Percentiles rank a stretch among this genome's conserved stretches.
These are phyloP conservation scores for Phaonia tiefii DNA, from an alignment of 2,888 invertebrate species.

Conservation along the genomic window DNA sequence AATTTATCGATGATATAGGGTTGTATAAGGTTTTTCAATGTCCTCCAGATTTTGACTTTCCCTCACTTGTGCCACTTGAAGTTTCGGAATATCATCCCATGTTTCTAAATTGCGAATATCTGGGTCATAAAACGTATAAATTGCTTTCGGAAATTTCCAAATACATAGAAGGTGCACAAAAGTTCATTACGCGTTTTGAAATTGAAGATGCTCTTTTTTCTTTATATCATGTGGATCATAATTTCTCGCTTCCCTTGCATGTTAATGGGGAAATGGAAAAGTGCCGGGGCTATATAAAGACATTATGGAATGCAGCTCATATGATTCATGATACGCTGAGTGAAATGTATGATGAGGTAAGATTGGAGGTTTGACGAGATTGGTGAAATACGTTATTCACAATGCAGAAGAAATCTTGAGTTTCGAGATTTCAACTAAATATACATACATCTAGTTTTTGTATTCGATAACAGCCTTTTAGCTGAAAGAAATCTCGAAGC, in stretches of 20 bases:
- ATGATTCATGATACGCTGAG: slow-evolving; percentile 82
- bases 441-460: too few species aligned
- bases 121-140: slow-evolving; percentile 83
- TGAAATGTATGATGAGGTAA: slow-evolving; percentile 82
- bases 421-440: too few species aligned
- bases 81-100: slow-evolving; percentile 84
- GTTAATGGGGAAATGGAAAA: slow-evolving; percentile 84
- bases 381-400: too few species aligned
- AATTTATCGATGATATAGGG: slow-evolving; percentile 80
- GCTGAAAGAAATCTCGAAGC: too few species aligned
- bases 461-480: too few species aligned
- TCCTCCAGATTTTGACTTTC: slow-evolving; percentile 78
- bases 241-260: slow-evolving; percentile 85
- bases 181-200: slow-evolving; percentile 75
- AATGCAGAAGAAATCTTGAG: too few species aligned
- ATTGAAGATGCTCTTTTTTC: slow-evolving; percentile 84
- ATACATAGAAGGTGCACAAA: slow-evolving; percentile 77
- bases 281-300: slow-evolving; percentile 83
- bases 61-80: slow-evolving; percentile 83
- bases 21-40: slow-evolving; percentile 82
- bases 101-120: slow-evolving; percentile 84
- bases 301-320: slow-evolving; percentile 81
- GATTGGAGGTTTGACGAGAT: background rate
- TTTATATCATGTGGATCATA: slow-evolving; percentile 85
- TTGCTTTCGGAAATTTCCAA: slow-evolving; percentile 78